phyloP scores from a whole-genome alignment of 1,140 invertebrate species.

The Pseudomyrmex concolor region DNA sequence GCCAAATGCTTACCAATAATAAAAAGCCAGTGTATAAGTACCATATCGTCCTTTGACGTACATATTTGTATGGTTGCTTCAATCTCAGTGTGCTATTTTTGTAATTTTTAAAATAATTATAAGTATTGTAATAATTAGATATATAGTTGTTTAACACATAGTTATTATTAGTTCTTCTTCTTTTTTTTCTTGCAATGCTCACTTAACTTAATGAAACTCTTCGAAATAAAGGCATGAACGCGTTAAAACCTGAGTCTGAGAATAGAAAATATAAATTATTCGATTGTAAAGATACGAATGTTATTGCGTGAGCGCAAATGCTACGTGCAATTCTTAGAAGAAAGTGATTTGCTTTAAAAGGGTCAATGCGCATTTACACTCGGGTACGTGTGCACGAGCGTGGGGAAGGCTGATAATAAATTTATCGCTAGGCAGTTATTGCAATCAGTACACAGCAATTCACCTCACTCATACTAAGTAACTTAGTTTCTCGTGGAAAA shows the following conservation, averaged over 20 bases:
- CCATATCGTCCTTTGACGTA: too few species aligned
- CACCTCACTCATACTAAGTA: background rate
- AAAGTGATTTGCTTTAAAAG: conserved; percentile 33
- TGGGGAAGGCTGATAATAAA: conserved; percentile 3
- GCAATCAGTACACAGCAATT: background rate
- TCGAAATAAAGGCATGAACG: background rate
- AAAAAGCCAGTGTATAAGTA: too few species aligned
- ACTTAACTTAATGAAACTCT: too few species aligned
- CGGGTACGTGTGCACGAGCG: background rate
- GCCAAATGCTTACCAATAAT: too few species aligned
- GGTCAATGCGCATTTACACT: conserved; percentile 30
- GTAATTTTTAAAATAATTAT: too few species aligned
- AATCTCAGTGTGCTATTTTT: too few species aligned
- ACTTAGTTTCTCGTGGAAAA: conserved; percentile 5
- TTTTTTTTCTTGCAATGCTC: too few species aligned
- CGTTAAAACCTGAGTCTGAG: background rate
- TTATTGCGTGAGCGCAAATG: conserved; percentile 33
- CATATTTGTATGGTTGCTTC: too few species aligned
- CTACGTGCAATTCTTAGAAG: conserved; percentile 18
- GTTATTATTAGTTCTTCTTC: too few species aligned
- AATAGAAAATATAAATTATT: background rate
- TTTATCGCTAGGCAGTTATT: background rate
- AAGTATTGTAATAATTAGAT: too few species aligned
- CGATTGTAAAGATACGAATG: conserved; percentile 7
- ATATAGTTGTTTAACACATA: too few species aligned